phyloP scores from a whole-genome alignment of 1,140 invertebrate genomes.

The Bombus haemorrhoidalis region DNA sequence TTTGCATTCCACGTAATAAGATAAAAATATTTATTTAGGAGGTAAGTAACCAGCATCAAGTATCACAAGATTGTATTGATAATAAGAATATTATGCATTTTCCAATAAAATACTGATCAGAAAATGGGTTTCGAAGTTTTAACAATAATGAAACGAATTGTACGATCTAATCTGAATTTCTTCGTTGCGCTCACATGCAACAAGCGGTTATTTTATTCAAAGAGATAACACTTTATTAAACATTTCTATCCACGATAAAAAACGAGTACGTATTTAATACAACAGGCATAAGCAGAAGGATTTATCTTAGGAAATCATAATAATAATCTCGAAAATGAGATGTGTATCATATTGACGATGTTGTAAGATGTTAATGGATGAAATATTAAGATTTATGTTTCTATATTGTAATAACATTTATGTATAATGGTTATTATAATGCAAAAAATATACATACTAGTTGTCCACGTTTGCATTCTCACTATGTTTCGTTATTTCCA shows the following conservation, averaged over 20 bases:
- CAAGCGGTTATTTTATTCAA: slow-evolving; percentile 28
- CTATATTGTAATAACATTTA: slow-evolving; percentile 79
- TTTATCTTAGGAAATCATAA: slow-evolving; percentile 52
- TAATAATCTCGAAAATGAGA: slow-evolving; percentile 55
- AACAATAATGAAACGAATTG: background rate
- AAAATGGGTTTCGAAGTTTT: background rate
- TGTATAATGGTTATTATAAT: slow-evolving; percentile 75
- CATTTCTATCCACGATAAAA: background rate
- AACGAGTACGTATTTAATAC: slow-evolving; percentile 7
- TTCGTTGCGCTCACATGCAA: background rate
- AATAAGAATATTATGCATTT: background rate
- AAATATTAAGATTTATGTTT: slow-evolving; percentile 76
- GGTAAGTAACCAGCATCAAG: background rate
- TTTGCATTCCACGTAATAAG: background rate
- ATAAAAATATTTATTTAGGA: background rate
- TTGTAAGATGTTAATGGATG: slow-evolving; percentile 72
- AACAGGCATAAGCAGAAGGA: slow-evolving; percentile 27
- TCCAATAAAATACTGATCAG: background rate
- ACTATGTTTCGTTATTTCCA: background rate
- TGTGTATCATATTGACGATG: slow-evolving; percentile 62
- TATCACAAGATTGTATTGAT: background rate
- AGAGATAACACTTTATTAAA: background rate
- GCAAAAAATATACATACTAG: slow-evolving; percentile 74
- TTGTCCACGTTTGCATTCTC: slow-evolving; percentile 62
- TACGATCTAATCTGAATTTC: background rate